Conservation (phyloP, 2,888 invertebrate species). For the Branchellion lobata region DNA sequence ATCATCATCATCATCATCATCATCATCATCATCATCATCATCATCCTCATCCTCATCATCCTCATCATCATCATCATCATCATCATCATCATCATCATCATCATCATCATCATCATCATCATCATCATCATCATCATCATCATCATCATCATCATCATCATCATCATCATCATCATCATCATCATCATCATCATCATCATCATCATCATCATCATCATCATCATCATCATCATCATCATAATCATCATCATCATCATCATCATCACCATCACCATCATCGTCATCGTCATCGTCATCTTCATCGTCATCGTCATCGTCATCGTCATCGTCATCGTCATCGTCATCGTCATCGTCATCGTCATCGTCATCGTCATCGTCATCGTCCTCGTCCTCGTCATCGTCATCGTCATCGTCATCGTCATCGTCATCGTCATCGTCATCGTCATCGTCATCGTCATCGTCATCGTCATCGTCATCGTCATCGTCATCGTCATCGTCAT, state of each 20-base stretch:
- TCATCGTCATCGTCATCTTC: slow-evolving; percentile 41
- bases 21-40: slow-evolving; percentile 31
- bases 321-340: slow-evolving; percentile 45
- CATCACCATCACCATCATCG: too few species aligned
- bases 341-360: slow-evolving; percentile 45
- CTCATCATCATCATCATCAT: slow-evolving; percentile 17
- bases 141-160: slow-evolving; percentile 37
- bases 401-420: slow-evolving; percentile 45
- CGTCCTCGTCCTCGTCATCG: slow-evolving; percentile 45
- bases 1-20: slow-evolving; percentile 36
- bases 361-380: slow-evolving; percentile 45
- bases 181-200: not conserved
- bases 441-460: slow-evolving; percentile 19
- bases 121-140: slow-evolving; percentile 30
- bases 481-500: slow-evolving; percentile 21
- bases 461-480: slow-evolving; percentile 24
- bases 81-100: slow-evolving; percentile 10
- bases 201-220: slow-evolving; percentile 21
- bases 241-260: slow-evolving; percentile 35
- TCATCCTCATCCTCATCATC: slow-evolving; percentile 18
- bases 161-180: not conserved
- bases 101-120: slow-evolving; percentile 20
- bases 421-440: slow-evolving; percentile 43
- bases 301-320: slow-evolving; percentile 47
- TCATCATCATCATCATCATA: slow-evolving; percentile 32